Evolutionary conservation across 2,888 invertebrate genomes (phyloP).

Genomic region (Lepidocyrtinus sp.): DNA sequence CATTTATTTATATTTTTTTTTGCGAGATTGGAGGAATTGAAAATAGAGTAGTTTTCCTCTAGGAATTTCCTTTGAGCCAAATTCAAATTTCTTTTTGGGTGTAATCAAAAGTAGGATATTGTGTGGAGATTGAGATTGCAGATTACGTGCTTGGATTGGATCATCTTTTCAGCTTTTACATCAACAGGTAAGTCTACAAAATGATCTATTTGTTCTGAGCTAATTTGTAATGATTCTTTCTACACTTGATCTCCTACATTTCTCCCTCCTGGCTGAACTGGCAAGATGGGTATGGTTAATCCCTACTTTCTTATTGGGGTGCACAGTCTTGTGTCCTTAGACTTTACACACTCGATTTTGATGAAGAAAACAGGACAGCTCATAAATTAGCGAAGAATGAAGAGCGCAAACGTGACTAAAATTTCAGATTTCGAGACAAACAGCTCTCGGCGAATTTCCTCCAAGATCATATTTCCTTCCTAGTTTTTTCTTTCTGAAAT

Average conservation of each 20-base stretch:
- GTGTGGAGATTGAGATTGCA: neutral
- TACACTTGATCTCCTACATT: neutral
- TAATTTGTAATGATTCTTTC: neutral
- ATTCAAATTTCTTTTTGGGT: neutral
- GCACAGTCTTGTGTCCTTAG: too few species aligned
- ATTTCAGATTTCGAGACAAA: neutral
- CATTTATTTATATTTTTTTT: neutral
- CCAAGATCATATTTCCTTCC: neutral
- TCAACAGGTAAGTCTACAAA: slow-evolving; percentile 8
- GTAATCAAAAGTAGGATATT: neutral
- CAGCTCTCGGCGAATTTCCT: neutral
- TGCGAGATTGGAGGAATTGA: slow-evolving; percentile 8
- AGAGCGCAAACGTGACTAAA: neutral
- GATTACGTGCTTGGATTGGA: slow-evolving; percentile 6
- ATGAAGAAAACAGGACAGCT: slow-evolving; percentile 13
- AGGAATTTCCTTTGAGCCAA: neutral
- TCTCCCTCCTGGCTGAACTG: neutral
- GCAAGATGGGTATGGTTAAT: neutral
- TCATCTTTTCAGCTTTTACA: neutral
- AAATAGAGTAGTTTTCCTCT: too few species aligned
- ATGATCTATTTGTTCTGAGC: slow-evolving; percentile 2
- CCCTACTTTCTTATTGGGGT: slow-evolving; percentile 9
- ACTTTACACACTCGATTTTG: neutral
- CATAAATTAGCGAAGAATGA: slow-evolving; percentile 11
- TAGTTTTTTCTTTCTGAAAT: neutral